Conservation (phyloP, 2,797 vertebrate species). For the Pipistrellus pipistrellus region DNA sequence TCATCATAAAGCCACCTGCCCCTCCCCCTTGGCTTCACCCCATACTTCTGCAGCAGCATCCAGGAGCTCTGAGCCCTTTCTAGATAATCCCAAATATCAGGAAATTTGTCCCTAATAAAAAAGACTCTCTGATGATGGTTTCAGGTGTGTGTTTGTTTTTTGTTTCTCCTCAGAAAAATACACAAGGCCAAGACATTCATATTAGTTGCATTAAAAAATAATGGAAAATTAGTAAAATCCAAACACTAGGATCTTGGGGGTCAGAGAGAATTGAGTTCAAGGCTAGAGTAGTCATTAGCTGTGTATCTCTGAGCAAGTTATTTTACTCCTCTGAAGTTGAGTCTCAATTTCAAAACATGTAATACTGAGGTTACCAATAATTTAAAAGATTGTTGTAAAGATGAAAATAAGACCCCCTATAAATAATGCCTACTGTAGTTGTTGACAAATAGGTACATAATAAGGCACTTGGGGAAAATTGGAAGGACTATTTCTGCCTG, state of each 20-base stretch:
- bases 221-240: neutral
- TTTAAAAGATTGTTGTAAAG: neutral
- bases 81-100: neutral
- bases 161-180: neutral
- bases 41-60: neutral
- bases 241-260: neutral
- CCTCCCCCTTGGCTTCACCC: neutral
- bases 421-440: neutral
- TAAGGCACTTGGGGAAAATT: neutral
- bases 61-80: neutral
- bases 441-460: neutral
- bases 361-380: neutral
- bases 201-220: neutral
- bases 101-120: neutral
- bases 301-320: neutral
- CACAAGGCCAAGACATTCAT: neutral
- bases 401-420: neutral
- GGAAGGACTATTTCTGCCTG: neutral
- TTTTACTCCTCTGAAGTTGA: neutral
- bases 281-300: neutral
- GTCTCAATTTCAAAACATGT: neutral
- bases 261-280: neutral
- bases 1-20: neutral
- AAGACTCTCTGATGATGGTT: neutral
- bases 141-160: neutral